Conservation (phyloP, 2,113 vertebrate genomes). For the Poecilia latipinna region DNA sequence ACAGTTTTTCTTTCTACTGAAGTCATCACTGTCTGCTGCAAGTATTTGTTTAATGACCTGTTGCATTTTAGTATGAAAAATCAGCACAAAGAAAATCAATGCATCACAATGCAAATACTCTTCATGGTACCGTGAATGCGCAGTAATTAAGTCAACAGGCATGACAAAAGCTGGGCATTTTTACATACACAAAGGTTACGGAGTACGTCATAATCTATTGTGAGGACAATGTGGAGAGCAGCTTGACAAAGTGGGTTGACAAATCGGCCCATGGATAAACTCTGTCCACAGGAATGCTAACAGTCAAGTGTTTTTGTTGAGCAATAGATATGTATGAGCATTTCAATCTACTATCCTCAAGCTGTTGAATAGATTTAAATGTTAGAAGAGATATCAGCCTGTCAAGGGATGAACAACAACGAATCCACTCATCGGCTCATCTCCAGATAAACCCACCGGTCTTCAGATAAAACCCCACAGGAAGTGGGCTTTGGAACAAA, state of each 20-base stretch:
- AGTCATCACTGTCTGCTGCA: background rate
- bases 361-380: conserved; percentile 47
- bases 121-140: conserved; percentile 56
- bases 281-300: conserved; percentile 69
- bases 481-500: conserved; percentile 5
- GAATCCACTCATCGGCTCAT: conserved; percentile 24
- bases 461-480: conserved; percentile 45
- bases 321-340: conserved; percentile 38
- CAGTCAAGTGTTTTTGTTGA: conserved; percentile 46
- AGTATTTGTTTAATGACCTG: background rate
- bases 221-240: conserved; percentile 48
- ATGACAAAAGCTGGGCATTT: conserved; percentile 45
- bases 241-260: conserved; percentile 46
- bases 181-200: conserved; percentile 46
- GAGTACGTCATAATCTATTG: conserved; percentile 35
- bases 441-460: conserved; percentile 38
- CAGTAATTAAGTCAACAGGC: conserved; percentile 67
- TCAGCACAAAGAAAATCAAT: background rate
- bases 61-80: background rate
- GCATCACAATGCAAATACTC: background rate
- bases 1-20: background rate
- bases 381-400: background rate
- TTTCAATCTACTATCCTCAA: conserved; percentile 17
- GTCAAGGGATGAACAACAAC: conserved; percentile 51
- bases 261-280: conserved; percentile 64